Evolutionary conservation across 1,140 invertebrate genomes (phyloP), one percentile per base, ranked within the genome.

Genomic region (Formica selysi): DNA sequence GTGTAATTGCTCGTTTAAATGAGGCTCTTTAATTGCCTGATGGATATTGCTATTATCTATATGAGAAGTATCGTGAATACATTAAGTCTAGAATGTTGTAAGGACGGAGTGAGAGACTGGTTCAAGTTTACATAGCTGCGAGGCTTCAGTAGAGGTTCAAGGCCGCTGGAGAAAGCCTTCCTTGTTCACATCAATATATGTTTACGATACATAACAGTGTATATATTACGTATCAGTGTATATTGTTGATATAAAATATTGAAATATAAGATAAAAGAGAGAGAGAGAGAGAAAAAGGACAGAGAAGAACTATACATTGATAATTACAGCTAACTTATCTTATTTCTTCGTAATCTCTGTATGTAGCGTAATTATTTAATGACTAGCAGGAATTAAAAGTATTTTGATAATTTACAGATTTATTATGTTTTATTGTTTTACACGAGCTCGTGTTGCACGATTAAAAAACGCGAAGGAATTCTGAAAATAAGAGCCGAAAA

Each of bases 91-190:
- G 54, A 59, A 36, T 48, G 54, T 44, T 81, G 67, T 65, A 65
- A 86, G 84, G 87, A 87, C 85, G 88, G 91, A 89, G 88, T 81
- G 88, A 92, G 90, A 89, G 90, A 94, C 92, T 94, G 92, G 93
- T 94, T 94, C 93, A 94, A 94, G 94, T 94, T 94, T 93, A 93
- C 87, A 89, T 87, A 80, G 91, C 90, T 91, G 65, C 88, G 88
- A 89, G 92, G 88, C 91, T 92, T 76, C 79, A 91, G 73, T 73
- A 76, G 78, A 87, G 91, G 90, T 90, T 92, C 94, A 92, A 94
- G 93, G 92, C 87, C 90, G 89, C 19, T 59, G 70, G 86, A 91
- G 90, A 90, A 91, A 91, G 91, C 88, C 90, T 93, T 92, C 90
- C 91, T 92, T 89, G 85, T 92, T 90, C 86, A 57, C 67, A 59